Conservation (phyloP, 2,888 invertebrate genomes). For the Melinopterus prodromus region DNA sequence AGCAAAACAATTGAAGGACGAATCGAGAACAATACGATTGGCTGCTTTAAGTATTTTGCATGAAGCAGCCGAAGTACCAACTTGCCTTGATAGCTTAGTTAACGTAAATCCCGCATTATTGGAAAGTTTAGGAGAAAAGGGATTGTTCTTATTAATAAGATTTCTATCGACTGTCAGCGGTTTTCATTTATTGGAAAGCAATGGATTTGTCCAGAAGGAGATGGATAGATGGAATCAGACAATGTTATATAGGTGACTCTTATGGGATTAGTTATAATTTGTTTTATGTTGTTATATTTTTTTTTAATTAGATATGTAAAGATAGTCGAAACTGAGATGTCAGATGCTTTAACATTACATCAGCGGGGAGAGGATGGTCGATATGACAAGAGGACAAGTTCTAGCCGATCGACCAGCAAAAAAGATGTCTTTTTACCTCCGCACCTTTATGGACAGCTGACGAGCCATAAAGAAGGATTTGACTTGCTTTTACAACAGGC, state of each 20-base stretch:
- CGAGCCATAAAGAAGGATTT: slow-evolving; percentile 71
- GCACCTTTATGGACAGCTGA: slow-evolving; percentile 87
- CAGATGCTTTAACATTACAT: slow-evolving; percentile 86
- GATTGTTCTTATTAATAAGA: slow-evolving; percentile 77
- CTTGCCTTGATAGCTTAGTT: slow-evolving; percentile 78
- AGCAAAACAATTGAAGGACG: slow-evolving; percentile 85
- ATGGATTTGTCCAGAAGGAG: slow-evolving; percentile 74
- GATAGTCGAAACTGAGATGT: slow-evolving; percentile 87
- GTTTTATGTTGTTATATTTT: slow-evolving; percentile 7
- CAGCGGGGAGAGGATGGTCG: slow-evolving; percentile 81
- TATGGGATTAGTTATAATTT: neutral
- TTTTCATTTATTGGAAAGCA: slow-evolving; percentile 68
- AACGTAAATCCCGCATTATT: slow-evolving; percentile 74
- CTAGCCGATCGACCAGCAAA: slow-evolving; percentile 65
- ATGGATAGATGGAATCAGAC: slow-evolving; percentile 80
- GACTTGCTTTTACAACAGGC: slow-evolving; percentile 65
- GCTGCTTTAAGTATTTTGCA: slow-evolving; percentile 85
- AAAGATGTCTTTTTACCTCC: slow-evolving; percentile 68
- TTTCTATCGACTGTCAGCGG: slow-evolving; percentile 79
- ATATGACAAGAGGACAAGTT: slow-evolving; percentile 74
- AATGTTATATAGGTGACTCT: slow-evolving; percentile 72
- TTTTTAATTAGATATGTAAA: slow-evolving; percentile 75
- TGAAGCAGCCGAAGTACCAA: slow-evolving; percentile 92
- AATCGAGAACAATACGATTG: slow-evolving; percentile 79
- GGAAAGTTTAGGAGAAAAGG: slow-evolving; percentile 76